A percentile compares a stretch with the other conserved stretches of the same genome.
phyloP scores from a whole-genome alignment of 2,888 invertebrate species.

The Ferdinandea cuprea region DNA sequence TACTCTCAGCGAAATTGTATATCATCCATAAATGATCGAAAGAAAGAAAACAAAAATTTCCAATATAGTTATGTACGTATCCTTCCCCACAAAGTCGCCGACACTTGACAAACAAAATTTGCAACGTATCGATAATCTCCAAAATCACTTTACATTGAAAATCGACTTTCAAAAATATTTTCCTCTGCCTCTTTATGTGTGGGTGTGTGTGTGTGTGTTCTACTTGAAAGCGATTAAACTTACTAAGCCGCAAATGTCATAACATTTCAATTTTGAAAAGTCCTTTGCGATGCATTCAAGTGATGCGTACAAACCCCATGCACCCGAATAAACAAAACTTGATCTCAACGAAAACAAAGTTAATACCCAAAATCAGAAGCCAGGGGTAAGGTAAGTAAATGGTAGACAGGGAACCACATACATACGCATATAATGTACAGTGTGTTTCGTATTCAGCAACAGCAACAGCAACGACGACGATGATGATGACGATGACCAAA shows the following conservation, averaged over 20 bases:
- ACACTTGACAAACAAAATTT: background rate
- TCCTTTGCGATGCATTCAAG: slow-evolving; percentile 3
- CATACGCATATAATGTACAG: background rate
- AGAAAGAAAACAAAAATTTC: too few relatives aligned
- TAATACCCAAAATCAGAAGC: slow-evolving; percentile 44
- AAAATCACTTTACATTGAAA: background rate
- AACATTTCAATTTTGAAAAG: slow-evolving; percentile 66
- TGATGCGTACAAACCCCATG: background rate
- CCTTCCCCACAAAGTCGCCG: too few relatives aligned
- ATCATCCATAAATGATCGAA: too few relatives aligned
- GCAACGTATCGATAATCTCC: background rate
- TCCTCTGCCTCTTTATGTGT: background rate
- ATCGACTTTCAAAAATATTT: background rate
- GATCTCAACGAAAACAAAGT: slow-evolving; percentile 71
- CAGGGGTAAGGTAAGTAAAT: background rate
- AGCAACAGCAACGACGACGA: slow-evolving; percentile 36
- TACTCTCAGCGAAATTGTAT: too few relatives aligned
- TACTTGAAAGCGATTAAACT: slow-evolving; percentile 63
- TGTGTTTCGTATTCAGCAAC: too few relatives aligned
- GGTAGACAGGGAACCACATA: background rate
- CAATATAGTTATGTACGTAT: too few relatives aligned
- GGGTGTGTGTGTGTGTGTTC: background rate
- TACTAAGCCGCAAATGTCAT: slow-evolving; percentile 64
- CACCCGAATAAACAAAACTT: slow-evolving; percentile 62
- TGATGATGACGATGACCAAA: slow-evolving; percentile 63